These are phyloP conservation scores for Corydoras maculifer DNA, from an alignment of 2,113 vertebrate species.

Conservation along the genomic window DNA sequence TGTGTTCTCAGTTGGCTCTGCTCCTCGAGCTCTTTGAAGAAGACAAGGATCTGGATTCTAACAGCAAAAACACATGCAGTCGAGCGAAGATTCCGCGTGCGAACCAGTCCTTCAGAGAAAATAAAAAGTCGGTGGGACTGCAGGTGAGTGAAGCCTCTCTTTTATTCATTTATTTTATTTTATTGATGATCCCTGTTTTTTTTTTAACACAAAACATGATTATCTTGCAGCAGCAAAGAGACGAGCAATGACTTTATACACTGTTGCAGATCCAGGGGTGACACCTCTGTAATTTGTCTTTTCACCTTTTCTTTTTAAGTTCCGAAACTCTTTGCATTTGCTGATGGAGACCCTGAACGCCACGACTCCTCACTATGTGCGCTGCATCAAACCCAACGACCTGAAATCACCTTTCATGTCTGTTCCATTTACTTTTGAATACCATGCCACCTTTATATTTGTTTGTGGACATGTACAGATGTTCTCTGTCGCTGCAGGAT, in stretches of 20 bases:
- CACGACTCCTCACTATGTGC: constrained; percentile 92
- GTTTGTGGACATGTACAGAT: too few relatives aligned
- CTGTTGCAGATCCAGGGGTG: too few relatives aligned
- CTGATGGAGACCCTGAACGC: constrained; percentile 94
- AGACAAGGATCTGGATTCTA: constrained; percentile 65
- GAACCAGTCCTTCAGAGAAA: too few relatives aligned
- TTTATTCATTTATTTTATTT: too few relatives aligned
- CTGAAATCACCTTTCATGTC: constrained; percentile 86
- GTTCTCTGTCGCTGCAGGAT: constrained; percentile 62
- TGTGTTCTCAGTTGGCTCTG: constrained; percentile 74
- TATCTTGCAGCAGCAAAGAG: too few relatives aligned
- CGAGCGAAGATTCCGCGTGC: constrained; percentile 55
- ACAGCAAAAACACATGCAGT: constrained; percentile 55
- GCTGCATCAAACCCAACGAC: constrained; percentile 96
- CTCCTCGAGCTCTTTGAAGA: constrained; percentile 82
- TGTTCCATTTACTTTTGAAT: constrained; percentile 43
- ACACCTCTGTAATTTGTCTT: neutral
- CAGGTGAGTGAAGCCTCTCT: too few relatives aligned
- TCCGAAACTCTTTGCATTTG: constrained; percentile 88
- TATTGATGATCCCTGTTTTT: neutral
- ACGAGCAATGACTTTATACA: too few relatives aligned
- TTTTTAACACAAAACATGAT: too few relatives aligned
- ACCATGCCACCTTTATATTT: neutral
- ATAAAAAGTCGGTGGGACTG: too few relatives aligned
- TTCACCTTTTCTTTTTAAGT: constrained; percentile 60